Evolutionary conservation across 2,797 vertebrate genomes (phyloP), one percentile per base, ranked within the genome.

Genomic region (Oreortyx pictus): DNA sequence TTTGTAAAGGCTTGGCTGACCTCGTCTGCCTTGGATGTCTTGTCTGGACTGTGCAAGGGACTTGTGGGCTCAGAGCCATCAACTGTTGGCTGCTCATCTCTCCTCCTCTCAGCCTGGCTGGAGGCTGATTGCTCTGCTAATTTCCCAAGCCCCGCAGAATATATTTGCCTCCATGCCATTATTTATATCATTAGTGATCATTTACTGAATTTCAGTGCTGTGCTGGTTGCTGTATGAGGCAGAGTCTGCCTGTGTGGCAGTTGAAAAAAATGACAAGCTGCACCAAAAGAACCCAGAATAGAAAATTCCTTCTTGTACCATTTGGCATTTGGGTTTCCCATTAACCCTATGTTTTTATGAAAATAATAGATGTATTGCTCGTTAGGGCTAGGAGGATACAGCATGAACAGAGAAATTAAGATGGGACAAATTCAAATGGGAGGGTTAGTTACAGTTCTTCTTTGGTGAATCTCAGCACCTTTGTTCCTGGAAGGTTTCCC

Each of bases 51-150:
- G 50, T 68, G 76, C 10, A 7, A 70, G 6, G 5, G 9, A 60
- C 47, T 94, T 22, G 47, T 16, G 46, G 68, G 56, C 75, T 87
- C 76, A 71, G 33, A 92, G 44, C 0, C 11, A 79, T 82, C 82
- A 78, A 93, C 95, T 88, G 25, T 50, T 76, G 64, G 59, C 79
- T 86, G 12, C 29, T 94, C 91, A 76, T 50, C 70, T 92, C 52
- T 95, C 44, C 60, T 85, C 50, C 65, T 20, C 65, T 92, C 82
- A 54, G 54, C 50, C 33, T 1, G 3, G 37, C 89, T 93, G 76
- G 76, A 85, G 35, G 74, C 49, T 83, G 90, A 93, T 91, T 91
- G 81, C 75, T 93, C 73, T 73, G 52, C 37, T 92, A 62, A 90
- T 90, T 90, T 95, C 29, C 27, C 39, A 94, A 72, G 39, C 73